Percentiles rank a stretch among this genome's conserved stretches.
These are phyloP conservation scores for Drosophila anomelani DNA, from an alignment of 2,888 invertebrate species.

Conservation along the genomic window DNA sequence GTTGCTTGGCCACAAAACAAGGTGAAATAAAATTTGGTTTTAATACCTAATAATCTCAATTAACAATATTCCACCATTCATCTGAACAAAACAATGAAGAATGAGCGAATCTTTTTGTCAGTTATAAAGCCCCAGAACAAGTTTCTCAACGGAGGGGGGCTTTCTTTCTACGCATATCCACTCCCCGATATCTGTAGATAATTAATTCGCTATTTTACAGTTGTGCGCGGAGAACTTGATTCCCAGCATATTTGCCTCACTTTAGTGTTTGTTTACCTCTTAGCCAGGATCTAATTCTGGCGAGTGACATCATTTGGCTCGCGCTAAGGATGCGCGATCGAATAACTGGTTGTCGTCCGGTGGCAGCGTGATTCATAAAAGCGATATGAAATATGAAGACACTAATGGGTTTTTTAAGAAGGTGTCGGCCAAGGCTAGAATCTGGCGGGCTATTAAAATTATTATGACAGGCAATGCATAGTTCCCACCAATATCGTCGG, in stretches of 20 bases:
- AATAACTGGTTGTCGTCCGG: slow-evolving; percentile 25
- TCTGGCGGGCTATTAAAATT: slow-evolving; percentile 14
- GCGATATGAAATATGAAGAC: slow-evolving; percentile 31
- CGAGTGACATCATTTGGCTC: slow-evolving; percentile 58
- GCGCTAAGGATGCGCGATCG: slow-evolving; percentile 58
- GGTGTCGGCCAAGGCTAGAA: slow-evolving; percentile 44
- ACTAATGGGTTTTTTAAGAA: slow-evolving; percentile 34
- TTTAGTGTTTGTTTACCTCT: slow-evolving; percentile 30
- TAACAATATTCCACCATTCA: slow-evolving; percentile 43
- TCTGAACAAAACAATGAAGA: slow-evolving; percentile 35
- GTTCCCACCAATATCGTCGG: slow-evolving; percentile 25
- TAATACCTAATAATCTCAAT: slow-evolving; percentile 52
- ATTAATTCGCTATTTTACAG: slow-evolving; percentile 46
- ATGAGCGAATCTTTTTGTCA: slow-evolving; percentile 25
- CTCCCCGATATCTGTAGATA: slow-evolving; percentile 1
- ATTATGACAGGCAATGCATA: slow-evolving; percentile 13
- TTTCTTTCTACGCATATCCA: slow-evolving; percentile 32
- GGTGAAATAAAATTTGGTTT: slow-evolving; percentile 25
- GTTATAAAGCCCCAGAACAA: slow-evolving; percentile 48
- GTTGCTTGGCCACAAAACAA: slow-evolving; percentile 4
- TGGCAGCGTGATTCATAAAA: slow-evolving; percentile 28
- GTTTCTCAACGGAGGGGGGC: slow-evolving; percentile 44
- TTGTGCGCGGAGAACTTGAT: slow-evolving; percentile 38
- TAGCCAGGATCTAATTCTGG: slow-evolving; percentile 64
- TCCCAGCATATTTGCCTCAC: slow-evolving; percentile 49